A percentile compares a stretch with the other conserved stretches of the same genome.
Evolutionary conservation across 2,888 invertebrate genomes (phyloP).

Genomic region (Aporophyla nigra): DNA sequence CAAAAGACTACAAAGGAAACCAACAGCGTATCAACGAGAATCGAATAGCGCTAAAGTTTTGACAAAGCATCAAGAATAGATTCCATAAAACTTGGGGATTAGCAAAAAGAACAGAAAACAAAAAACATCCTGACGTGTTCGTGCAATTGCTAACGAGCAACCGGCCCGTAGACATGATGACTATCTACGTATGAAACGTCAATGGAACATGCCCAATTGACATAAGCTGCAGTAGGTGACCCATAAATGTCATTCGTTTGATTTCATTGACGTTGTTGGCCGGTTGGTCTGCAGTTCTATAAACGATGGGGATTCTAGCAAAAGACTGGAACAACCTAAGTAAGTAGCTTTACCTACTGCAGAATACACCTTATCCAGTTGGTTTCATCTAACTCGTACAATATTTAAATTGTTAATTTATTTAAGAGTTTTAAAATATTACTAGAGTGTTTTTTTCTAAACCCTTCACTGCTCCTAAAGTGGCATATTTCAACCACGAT

Average conservation of each 20-base stretch:
- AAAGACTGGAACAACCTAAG: background rate
- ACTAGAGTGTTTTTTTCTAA: background rate
- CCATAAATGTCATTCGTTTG: conserved; percentile 36
- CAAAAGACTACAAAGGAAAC: background rate
- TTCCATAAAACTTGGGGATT: background rate
- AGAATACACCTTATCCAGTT: background rate
- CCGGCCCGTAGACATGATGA: conserved; percentile 26
- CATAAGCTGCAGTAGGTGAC: conserved; percentile 44
- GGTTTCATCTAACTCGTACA: background rate
- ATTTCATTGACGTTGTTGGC: conserved; percentile 33
- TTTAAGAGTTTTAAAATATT: background rate
- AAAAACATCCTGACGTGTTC: conserved; percentile 4
- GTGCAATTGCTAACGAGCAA: conserved; percentile 33
- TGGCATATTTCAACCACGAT: conserved; percentile 24
- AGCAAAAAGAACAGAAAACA: background rate
- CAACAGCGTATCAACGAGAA: background rate
- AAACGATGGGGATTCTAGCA: conserved; percentile 1
- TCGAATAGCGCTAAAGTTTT: background rate
- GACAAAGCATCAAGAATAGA: background rate
- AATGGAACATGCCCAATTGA: conserved; percentile 49
- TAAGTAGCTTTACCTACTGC: background rate
- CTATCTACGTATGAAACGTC: conserved; percentile 46
- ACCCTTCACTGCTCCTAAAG: background rate
- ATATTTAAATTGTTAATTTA: background rate
- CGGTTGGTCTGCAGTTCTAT: background rate